Percentiles rank a stretch among this genome's conserved stretches.
Conservation (phyloP, 2,888 invertebrate species). For the Invenusta paracnida region DNA sequence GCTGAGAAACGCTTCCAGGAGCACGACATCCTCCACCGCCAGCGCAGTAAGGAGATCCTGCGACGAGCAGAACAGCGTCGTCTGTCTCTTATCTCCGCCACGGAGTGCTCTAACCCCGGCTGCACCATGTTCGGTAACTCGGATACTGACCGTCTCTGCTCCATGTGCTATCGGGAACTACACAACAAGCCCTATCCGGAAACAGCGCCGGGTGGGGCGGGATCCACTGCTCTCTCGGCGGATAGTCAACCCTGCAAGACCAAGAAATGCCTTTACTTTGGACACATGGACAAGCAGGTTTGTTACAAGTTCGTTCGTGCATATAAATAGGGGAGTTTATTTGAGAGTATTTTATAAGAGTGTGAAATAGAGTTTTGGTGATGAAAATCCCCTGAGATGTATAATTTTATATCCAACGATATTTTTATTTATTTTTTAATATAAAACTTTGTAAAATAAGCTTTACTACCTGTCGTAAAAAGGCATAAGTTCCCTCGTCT, state of each 20-base stretch:
- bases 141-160: background rate
- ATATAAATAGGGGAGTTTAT: no score
- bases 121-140: background rate
- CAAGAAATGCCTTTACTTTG: background rate
- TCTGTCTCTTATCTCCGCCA: background rate
- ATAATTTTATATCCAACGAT: no score
- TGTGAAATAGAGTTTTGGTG: no score
- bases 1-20: background rate
- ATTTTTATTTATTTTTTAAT: no score
- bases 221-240: background rate
- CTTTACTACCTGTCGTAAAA: no score
- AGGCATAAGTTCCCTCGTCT: no score
- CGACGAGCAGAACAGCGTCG: background rate
- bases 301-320: no score
- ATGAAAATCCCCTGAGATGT: no score
- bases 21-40: background rate
- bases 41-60: constrained; percentile 3
- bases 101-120: background rate
- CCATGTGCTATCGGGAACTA: background rate
- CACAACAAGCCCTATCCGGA: background rate
- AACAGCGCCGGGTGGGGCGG: background rate
- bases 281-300: background rate
- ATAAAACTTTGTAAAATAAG: no score
- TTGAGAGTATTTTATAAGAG: no score
- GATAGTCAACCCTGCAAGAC: background rate